A percentile compares a stretch with the other conserved stretches of the same genome.
These are phyloP conservation scores for Seriola quinqueradiata DNA, from an alignment of 2,113 vertebrate genomes.

Conservation along the genomic window DNA sequence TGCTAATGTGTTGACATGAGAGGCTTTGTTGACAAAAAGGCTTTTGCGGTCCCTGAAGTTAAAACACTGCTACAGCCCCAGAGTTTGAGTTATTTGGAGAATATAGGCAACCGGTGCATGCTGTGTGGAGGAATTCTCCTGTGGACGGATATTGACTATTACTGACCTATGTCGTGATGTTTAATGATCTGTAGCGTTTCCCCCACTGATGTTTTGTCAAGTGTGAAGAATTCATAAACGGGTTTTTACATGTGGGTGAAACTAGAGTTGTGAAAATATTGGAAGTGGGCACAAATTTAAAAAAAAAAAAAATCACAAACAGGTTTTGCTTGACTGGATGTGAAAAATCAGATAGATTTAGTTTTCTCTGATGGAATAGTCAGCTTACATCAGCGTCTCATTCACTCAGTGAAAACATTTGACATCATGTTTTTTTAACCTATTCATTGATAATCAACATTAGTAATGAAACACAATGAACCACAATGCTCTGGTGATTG, in stretches of 20 bases:
- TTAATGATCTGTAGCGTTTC: not conserved
- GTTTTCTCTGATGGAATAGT: too few relatives aligned
- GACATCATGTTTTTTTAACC: not conserved
- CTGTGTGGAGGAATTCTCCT: not conserved
- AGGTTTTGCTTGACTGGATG: not conserved
- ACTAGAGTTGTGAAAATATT: not conserved
- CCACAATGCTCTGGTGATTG: not conserved
- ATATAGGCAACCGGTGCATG: not conserved
- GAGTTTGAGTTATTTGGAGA: slow-evolving; percentile 22
- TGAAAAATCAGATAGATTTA: not conserved
- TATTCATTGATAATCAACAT: not conserved
- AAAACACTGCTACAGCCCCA: slow-evolving; percentile 10
- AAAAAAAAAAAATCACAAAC: not conserved
- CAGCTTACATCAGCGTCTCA: not conserved
- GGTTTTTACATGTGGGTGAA: not conserved
- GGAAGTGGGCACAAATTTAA: not conserved
- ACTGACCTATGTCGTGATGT: not conserved
- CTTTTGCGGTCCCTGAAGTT: slow-evolving; percentile 21
- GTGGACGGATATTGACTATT: not conserved
- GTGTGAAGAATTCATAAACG: not conserved
- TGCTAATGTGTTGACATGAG: slow-evolving; percentile 59
- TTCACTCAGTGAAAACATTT: not conserved
- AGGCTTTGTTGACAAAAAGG: slow-evolving; percentile 57
- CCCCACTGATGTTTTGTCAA: not conserved
- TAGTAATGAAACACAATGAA: not conserved